Conservation (phyloP, 1,140 invertebrate genomes). For the Drosophila repletoides region DNA sequence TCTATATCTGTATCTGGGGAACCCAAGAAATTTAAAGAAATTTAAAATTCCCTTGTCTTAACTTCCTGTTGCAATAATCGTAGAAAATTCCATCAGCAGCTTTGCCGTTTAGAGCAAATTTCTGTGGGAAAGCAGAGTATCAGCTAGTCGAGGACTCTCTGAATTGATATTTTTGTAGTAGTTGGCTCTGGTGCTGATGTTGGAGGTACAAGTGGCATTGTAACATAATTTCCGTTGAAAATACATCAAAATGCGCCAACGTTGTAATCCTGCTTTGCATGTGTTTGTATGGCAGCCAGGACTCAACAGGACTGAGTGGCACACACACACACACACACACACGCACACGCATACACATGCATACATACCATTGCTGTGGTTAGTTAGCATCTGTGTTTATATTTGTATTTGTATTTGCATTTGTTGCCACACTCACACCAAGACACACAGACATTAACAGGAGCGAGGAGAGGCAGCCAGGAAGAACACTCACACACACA, state of each 20-base stretch:
- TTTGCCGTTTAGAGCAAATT: too few species aligned
- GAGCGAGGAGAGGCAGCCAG: background rate
- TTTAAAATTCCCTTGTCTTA: too few species aligned
- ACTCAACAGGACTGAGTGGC: conserved; percentile 29
- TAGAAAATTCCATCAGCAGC: too few species aligned
- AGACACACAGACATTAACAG: background rate
- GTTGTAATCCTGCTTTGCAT: conserved; percentile 59
- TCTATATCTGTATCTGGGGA: too few species aligned
- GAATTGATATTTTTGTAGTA: conserved; percentile 30
- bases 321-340: background rate
- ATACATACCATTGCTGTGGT: conserved; percentile 56
- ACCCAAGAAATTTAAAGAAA: too few species aligned
- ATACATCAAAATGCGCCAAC: conserved; percentile 68
- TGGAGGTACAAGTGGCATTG: conserved; percentile 61
- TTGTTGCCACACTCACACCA: conserved; percentile 46
- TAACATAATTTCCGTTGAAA: conserved; percentile 75
- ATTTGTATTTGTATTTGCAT: conserved; percentile 75
- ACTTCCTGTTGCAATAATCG: too few species aligned
- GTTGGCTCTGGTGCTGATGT: conserved; percentile 2
- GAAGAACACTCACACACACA: conserved; percentile 35
- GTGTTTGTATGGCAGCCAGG: conserved; percentile 44
- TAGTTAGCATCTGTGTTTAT: conserved; percentile 79
- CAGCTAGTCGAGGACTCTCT: too few species aligned
- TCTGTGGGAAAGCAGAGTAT: too few species aligned
- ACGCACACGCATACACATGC: conserved; percentile 8